Base-by-base conservation (phyloP, 2,797 vertebrate genomes). In the Mormyrops boulengeri region DNA sequence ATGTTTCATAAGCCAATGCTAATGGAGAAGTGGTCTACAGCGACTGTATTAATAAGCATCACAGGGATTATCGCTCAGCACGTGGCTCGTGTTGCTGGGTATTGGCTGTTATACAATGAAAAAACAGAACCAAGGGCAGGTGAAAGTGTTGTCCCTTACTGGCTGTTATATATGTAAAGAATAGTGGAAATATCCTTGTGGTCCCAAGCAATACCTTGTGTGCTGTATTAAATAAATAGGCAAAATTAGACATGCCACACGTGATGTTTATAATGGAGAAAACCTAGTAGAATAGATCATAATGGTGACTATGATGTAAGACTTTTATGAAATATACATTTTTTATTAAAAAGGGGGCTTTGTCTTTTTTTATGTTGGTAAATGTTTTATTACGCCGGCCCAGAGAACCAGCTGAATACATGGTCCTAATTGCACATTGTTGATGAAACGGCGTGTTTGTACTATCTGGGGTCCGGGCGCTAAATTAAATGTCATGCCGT, bases 181-280 rank as follows among this genome's bases (percentile, higher is more conserved):
- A 96, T 99, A 97, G 97, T 97, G 95, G 97, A 98, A 97, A 97
- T 97, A 95, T 96, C 94, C 91, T 95, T 95, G 95, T 96, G 96
- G 97, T 96, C 95, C 91, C 95, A 95, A 99, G 97, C 98, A 99
- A 99, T 98, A 98, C 97, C 96, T 98, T 96, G 97, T 97, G 97
- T 99, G 97, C 97, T 98, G 97, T 99, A 95, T 94, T 96, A 98
- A 97, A 97, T 96, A 96, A 96, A 97, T 97, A 97, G 96, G 96
- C 96, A 96, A 96, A 82, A 96, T 95, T 98, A 98, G 96, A 97
- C 94, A 97, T 96, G 96, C 94, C 96, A 97, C 95, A 96, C 94
- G 95, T 94, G 94, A 94, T 96, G 93, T 98, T 96, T 95, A 95
- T 98, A 96, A 97, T 94, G 96, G 96, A 97, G 95, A 96, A 94